phyloP scores from a whole-genome alignment of 2,888 invertebrate genomes.

The Trachelus tabidus region DNA sequence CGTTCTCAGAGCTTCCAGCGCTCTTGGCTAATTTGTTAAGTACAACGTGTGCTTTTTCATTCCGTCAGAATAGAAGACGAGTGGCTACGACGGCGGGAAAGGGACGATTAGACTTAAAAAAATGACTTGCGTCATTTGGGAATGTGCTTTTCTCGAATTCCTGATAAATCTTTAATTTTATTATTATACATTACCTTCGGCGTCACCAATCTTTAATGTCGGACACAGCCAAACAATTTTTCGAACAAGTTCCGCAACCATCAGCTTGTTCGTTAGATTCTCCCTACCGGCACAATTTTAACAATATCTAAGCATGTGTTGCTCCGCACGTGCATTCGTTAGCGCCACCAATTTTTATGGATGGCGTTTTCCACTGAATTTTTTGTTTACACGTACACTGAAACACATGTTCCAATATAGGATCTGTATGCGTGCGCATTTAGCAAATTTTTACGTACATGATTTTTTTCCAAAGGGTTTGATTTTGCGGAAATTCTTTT shows the following conservation, averaged over 20 bases:
- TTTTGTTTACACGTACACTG: no score
- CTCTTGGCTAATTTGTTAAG: not conserved
- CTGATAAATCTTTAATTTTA: not conserved
- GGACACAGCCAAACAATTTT: not conserved
- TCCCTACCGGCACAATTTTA: not conserved
- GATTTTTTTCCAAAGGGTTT: no score
- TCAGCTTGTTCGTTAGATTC: not conserved
- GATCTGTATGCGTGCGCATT: no score
- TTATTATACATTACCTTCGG: not conserved
- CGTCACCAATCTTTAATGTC: not conserved
- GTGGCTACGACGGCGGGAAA: not conserved
- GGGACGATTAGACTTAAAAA: not conserved
- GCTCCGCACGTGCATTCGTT: no score
- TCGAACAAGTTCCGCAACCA: not conserved
- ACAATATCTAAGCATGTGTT: no score
- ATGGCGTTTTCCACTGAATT: no score
- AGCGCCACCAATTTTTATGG: no score
- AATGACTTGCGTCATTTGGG: not conserved
- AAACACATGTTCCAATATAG: no score
- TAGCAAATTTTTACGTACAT: no score
- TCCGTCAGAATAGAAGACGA: not conserved
- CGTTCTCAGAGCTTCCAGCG: constrained; percentile 11
- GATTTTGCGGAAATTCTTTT: not conserved
- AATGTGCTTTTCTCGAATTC: not conserved
- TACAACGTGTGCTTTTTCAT: not conserved